Conservation (phyloP, 2,888 invertebrate genomes). For the Arctia plantaginis region DNA sequence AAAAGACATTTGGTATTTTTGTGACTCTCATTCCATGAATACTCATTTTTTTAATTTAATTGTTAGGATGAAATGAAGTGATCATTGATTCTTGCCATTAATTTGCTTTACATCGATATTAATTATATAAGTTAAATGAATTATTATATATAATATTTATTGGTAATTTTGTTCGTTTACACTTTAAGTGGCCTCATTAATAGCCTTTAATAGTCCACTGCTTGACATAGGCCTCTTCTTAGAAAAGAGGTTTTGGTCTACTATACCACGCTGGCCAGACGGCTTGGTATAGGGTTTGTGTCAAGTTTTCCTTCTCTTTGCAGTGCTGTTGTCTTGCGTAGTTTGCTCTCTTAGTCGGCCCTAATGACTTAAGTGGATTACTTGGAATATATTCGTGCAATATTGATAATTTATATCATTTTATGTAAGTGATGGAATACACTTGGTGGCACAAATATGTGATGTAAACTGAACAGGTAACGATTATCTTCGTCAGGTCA, state of each 20-base stretch:
- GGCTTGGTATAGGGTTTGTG: no score
- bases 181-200: constrained; percentile 60
- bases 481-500: neutral
- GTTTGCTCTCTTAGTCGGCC: no score
- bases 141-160: constrained; percentile 31
- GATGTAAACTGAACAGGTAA: neutral
- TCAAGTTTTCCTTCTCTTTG: no score
- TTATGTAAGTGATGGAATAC: constrained; percentile 28
- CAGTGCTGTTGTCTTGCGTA: no score
- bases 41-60: constrained; percentile 56
- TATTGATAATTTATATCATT: constrained; percentile 47
- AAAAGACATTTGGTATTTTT: constrained; percentile 42
- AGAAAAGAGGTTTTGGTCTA: no score
- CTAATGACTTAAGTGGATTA: constrained; percentile 66
- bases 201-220: no score
- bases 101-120: constrained; percentile 63
- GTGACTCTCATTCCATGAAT: constrained; percentile 65
- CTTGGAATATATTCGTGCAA: constrained; percentile 59
- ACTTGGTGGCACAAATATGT: constrained; percentile 6
- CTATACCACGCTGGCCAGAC: no score
- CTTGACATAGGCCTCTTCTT: no score
- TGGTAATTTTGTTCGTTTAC: constrained; percentile 31
- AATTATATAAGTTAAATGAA: constrained; percentile 28
- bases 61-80: constrained; percentile 39
- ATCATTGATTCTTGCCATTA: constrained; percentile 64